Evolutionary conservation across 1,140 invertebrate species (phyloP), one percentile per base, ranked within the genome.

Genomic region (Mamestra configurata): DNA sequence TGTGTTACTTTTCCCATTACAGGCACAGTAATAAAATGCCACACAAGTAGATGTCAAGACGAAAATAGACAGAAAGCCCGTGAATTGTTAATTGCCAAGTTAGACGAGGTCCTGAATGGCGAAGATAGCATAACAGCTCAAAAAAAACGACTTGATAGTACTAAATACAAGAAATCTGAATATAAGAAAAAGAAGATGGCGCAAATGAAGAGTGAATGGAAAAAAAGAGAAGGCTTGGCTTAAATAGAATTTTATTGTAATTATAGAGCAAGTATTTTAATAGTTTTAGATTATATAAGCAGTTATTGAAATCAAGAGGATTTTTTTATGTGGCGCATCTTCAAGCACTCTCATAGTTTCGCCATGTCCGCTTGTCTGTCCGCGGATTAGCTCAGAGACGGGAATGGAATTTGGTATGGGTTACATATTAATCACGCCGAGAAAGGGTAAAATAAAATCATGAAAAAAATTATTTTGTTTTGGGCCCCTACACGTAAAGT

Each of bases 11-110:
- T 78, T 72, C 51, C 13, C 79, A 61, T 88, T 88, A 43, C 82
- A 95, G 97, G 97, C 66, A 94, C 98, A 51, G 95, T 97, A 40
- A 96, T 98, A 0, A 98, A 98, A 95, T 98, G 97, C 86, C 98
- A 99, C 87, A 95, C 97, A 84, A 97, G 97, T 20, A 96, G 98
- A 89, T 97, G 96, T 71, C 93, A 97, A 77, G 95, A 96, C 49
- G 93, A 97, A 80, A 99, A 99, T 90, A 95, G 97, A 82, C 97
- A 97, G 93, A 87, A 94, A 71, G 98, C 98, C 6, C 90, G 98
- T 82, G 89, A 96, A 84, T 90, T 96, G 83, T 89, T 99, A 57
- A 91, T 97, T 55, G 95, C 92, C 15, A 98, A 97, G 95, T 91
- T 99, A 76, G 98, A 99, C 93, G 95, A 96, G 77, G 68, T 83